Base-by-base conservation (phyloP, 37 sponge, comb jelly and placozoan species). In the Agelas oroides region DNA sequence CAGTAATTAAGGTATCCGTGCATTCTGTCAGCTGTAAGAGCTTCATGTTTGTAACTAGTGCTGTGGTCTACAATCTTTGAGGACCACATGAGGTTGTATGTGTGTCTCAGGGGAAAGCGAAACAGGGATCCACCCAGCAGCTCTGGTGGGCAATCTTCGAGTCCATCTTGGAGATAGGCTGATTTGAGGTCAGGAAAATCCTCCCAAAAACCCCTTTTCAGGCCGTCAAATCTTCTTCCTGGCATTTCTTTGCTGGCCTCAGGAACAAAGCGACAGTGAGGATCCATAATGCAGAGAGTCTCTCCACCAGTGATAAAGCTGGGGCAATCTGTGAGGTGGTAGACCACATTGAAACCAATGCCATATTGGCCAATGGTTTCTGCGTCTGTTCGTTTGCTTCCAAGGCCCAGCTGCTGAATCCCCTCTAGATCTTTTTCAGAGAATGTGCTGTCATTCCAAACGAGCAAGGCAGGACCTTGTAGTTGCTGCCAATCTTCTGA, bases 281-380 rank as follows among this genome's bases (percentile, higher is more conserved):
- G 86, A 58, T 86, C 86, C 32, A 86, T 15, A 28, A 81, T 54
- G 37, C 81, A 81, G 2, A 81, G 54, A 31, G 68, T 81, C 1
- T 81, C 46, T 53, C 81, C 81, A 32, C 81, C 70, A 46, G 81
- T 70, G 19, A 90, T 20, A 36, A 90, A 90, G 39, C 69, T 77
- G 32, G 91, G 90, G 58, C 90, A 89, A 65, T 89, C 90, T 53
- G 90, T 89, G 30, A 89, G 60, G 59, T 89, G 90, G 80, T 90
- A 90, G 1, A 88, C 92, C 21, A 64, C 87, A 86, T 91, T 91
- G 73, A 91, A 91, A 20, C 92, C 92, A 65, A 91, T 81, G 28
- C 92, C 92, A 91, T 61, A 91, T 34, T 73, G 82, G 33, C 92
- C 92, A 76, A 86, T 87, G 55, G 58, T 66, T 16, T 78, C 59